A percentile compares a stretch with the other conserved stretches of the same genome.
Evolutionary conservation across 2,113 vertebrate genomes (phyloP).

Genomic region (Marcusenius ussheri): DNA sequence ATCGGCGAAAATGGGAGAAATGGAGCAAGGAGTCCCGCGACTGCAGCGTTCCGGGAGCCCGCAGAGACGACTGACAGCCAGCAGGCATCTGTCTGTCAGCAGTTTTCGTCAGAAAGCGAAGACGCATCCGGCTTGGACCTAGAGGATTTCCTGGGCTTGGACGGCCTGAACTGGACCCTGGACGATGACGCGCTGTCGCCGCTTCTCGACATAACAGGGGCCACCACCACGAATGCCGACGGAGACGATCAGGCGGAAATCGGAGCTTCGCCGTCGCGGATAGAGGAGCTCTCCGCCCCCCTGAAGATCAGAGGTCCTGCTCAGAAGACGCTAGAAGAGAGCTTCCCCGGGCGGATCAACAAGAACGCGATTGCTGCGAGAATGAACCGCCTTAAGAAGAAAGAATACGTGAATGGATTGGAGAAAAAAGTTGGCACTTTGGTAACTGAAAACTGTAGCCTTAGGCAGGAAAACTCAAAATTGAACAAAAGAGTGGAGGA

Average conservation of each 20-base stretch:
- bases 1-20: background rate
- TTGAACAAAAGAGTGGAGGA: constrained; percentile 79
- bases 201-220: constrained; percentile 36
- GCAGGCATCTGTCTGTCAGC: background rate
- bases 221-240: constrained; percentile 24
- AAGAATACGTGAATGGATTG: constrained; percentile 78
- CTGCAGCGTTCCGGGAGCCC: constrained; percentile 6
- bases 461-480: constrained; percentile 76
- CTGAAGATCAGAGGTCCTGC: constrained; percentile 28
- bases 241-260: background rate
- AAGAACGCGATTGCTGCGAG: constrained; percentile 80
- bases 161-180: constrained; percentile 52
- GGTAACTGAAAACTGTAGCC: constrained; percentile 71
- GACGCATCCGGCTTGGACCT: constrained; percentile 45
- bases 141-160: constrained; percentile 50
- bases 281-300: constrained; percentile 27
- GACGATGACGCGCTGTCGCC: constrained; percentile 36
- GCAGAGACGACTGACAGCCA: constrained; percentile 26
- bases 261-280: constrained; percentile 26
- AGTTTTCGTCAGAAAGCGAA: constrained; percentile 30
- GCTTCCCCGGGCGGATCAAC: constrained; percentile 45
- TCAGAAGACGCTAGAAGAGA: constrained; percentile 32
- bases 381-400: constrained; percentile 88
- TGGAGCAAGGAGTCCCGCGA: constrained; percentile 13
- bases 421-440: constrained; percentile 75